Base-by-base conservation (phyloP, 2,888 invertebrate genomes). In the Oscheius myriophilus region DNA sequence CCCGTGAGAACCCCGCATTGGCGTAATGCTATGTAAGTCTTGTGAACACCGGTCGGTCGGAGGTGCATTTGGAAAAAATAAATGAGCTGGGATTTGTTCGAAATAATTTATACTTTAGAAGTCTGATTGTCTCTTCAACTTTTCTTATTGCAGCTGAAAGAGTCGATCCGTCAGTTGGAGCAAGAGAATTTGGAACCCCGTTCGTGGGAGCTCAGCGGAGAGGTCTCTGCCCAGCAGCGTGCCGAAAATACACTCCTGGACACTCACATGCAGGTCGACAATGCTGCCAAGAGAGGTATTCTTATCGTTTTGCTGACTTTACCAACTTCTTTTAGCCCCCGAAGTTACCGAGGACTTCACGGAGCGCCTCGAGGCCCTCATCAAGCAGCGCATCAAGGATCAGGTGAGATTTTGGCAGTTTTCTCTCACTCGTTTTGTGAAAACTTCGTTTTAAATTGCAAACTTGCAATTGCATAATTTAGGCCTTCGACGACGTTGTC, bases 171-270 rank as follows among this genome's bases (percentile, higher is more conserved):
- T 14, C 83, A 87, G 49, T 79, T 89, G 74, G 90, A 90, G 79
- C 87, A 88, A 53, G 85, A 84, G 46, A 88, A 87, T 75, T 85
- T 96, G 41, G 90, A 90, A 14, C 93, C 94, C 72, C 95, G 95
- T 81, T 92, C 94, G 0, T 98, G 97, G 97, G 94, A 95, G 85
- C 88, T 96, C 53, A 92, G 91, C 86, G 97, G 97, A 72, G 97
- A 98, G 90, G 91, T 94, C 0, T 90, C 91, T 67, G 93, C 92
- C 0, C 88, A 90, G 0, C 90, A 89, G 70, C 89, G 97, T 65
- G 96, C 96, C 0, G 92, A 93, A 87, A 95, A 97, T 89, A 95
- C 96, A 0, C 88, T 97, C 25, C 89, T 98, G 0, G 92, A 96
- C 88, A 95, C 96, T 88, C 91, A 93, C 70, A 90, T 97, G 0